phyloP scores from a whole-genome alignment of 2,888 invertebrate genomes.

The Sturmia bella region DNA sequence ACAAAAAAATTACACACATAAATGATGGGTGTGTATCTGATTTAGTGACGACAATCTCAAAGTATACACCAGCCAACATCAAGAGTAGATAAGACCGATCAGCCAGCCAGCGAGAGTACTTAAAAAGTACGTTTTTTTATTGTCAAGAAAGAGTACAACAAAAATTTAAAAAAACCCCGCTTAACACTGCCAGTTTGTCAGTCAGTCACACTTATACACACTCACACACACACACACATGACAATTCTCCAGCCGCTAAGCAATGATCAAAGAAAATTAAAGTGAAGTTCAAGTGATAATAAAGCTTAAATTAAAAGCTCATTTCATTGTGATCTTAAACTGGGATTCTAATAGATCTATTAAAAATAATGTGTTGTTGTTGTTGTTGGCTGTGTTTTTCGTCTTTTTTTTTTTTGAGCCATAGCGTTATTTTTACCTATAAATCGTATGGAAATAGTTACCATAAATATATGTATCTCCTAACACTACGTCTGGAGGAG shows the following conservation, averaged over 20 bases:
- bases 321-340: slow-evolving; percentile 48
- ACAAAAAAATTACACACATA: slow-evolving; percentile 13
- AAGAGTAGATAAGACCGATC: slow-evolving; percentile 1
- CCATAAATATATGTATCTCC: too few relatives aligned
- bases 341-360: slow-evolving; percentile 30
- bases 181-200: neutral
- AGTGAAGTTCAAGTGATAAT: slow-evolving; percentile 68
- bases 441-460: too few relatives aligned
- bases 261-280: slow-evolving; percentile 27
- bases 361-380: neutral
- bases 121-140: too few relatives aligned
- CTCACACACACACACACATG: neutral
- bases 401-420: too few relatives aligned
- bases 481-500: too few relatives aligned
- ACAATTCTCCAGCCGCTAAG: neutral
- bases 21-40: slow-evolving; percentile 54
- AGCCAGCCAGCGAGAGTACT: too few relatives aligned
- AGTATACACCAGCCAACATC: neutral
- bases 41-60: slow-evolving; percentile 9
- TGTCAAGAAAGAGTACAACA: too few relatives aligned
- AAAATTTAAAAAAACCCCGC: neutral
- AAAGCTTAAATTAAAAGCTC: slow-evolving; percentile 64
- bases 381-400: too few relatives aligned
- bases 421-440: neutral
- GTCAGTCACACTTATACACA: neutral